These are phyloP conservation scores for Formica aserva DNA, from an alignment of 2,888 invertebrate species.

Conservation along the genomic window DNA sequence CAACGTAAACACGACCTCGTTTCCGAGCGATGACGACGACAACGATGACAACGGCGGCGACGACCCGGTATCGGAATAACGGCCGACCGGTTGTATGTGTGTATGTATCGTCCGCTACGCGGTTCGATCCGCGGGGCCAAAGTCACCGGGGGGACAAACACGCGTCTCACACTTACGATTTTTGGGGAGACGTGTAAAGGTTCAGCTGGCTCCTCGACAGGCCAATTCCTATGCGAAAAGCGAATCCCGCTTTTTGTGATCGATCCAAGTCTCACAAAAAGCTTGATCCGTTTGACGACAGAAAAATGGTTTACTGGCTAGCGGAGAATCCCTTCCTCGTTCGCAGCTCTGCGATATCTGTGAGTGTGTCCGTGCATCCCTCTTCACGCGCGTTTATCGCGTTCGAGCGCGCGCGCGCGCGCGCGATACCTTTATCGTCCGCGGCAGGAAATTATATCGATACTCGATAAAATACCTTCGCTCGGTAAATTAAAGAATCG, in stretches of 20 bases:
- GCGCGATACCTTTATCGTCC: not conserved
- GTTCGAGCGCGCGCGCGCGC: not conserved
- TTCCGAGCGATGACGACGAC: not conserved
- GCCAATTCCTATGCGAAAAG: conserved; percentile 86
- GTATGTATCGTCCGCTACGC: conserved; percentile 65
- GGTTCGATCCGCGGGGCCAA: conserved; percentile 51
- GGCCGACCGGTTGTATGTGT: conserved; percentile 61
- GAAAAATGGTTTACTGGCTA: conserved; percentile 84
- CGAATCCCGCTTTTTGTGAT: conserved; percentile 86
- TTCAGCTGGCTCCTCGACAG: conserved; percentile 72
- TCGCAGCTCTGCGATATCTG: conserved; percentile 70
- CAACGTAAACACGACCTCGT: conserved; percentile 14
- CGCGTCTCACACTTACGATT: conserved; percentile 75
- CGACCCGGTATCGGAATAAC: conserved; percentile 14
- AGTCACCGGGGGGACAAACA: conserved; percentile 58
- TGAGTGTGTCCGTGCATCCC: conserved; percentile 12
- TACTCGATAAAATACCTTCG: not conserved
- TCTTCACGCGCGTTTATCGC: not conserved
- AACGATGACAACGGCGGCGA: not conserved
- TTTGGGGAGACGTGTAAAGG: conserved; percentile 60
- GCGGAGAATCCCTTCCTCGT: conserved; percentile 80
- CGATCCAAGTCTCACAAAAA: conserved; percentile 86
- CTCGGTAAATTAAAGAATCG: not conserved
- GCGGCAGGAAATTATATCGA: not conserved
- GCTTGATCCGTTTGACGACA: conserved; percentile 86